Base-by-base conservation (phyloP, 1,140 invertebrate genomes). In the Hermatobates lingyangjiaoensis region DNA sequence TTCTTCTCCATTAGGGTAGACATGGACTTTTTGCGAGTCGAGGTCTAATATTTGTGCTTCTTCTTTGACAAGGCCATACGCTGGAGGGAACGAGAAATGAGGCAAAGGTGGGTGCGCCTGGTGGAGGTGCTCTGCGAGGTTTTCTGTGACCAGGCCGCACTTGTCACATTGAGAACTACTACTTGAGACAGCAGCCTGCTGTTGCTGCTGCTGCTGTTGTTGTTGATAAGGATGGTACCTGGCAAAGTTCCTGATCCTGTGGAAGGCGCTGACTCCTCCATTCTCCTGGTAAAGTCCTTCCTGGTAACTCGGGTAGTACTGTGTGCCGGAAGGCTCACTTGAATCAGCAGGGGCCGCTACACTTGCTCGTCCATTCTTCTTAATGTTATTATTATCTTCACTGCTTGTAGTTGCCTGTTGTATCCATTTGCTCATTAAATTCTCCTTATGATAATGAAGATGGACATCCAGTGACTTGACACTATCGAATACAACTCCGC, bases 21-120 rank as follows among this genome's bases (percentile, higher is more conserved):
- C 72, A 74, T 62, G 78, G 2, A 90, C 85, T 66, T 88, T 88
- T 58, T 89, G 85, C 0, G 85, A 88, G 63, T 90, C 87, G 48
- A 91, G 67, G 64, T 91, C 87, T 28, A 91, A 69, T 52, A 91
- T 83, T 59, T 89, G 85, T 1, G 82, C 77, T 24, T 75, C 73
- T 56, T 77, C 77, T 53, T 78, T 63, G 42, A 68, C 68, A 2
- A 59, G 64, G 55, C 50, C 45, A 46, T 5, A 54, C 49, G 47
- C 64, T 62, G 55, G 65, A 64, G 2, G 62, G 61, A 25, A 67
- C 69, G 49, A 64, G 62, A 63, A 51, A 45, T 68, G 65, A 1
- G 71, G 26, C 1, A 69, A 70, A 2, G 70, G 71, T 1, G 79
- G 74, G 59, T 87, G 83, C 46, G 70, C 77, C 1, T 75, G 69